Evolutionary conservation across 2,888 invertebrate species (phyloP), one percentile per base, ranked within the genome.

Genomic region (Rambutsinella grinnellia): DNA sequence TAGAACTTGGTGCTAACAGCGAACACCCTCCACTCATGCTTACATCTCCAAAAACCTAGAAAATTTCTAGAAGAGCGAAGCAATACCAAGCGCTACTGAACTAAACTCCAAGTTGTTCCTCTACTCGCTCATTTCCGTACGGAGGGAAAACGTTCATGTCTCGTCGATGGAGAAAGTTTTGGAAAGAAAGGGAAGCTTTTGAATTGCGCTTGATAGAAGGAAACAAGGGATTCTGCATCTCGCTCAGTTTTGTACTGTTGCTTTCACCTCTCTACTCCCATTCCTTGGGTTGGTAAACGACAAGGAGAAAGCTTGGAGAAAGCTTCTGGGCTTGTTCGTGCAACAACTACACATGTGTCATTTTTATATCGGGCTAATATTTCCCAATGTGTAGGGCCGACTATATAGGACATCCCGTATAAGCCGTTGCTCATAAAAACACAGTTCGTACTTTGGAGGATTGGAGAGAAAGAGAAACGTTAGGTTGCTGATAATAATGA

Each of bases 201-300:
- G 63, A 36, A 53, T 53, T n/a, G n/a, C n/a, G n/a, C n/a, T 36
- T 36, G 36, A 5, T 36, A 13, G 36, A 36, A 36, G 19, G 54
- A 44, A 23, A 23, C n/a, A 26, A 46, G 23, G 44, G 66, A 66
- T 56, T 66, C 66, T 56, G 66, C 56, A 66, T 66, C 66, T 66
- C 56, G 21, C 53, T 13, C 36, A 6, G n/a, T 66, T 56, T 46
- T 66, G 66, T 66, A 66, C 66, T 66, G 66, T 66, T 66, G 66
- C 66, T 66, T 66, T 66, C 66, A 66, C 66, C 36, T 36, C 13
- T 36, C 36, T 36, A 5, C 36, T 36, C 13, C 6, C 13, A 36
- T 36, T 36, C 13, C n/a, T n/a, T n/a, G n/a, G n/a, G n/a, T n/a
- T n/a, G n/a, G n/a, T n/a, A n/a, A n/a, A 36, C 36, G 36, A 36